Evolutionary conservation across 1,140 invertebrate genomes (phyloP).

Genomic region (Halotydeus destructor): DNA sequence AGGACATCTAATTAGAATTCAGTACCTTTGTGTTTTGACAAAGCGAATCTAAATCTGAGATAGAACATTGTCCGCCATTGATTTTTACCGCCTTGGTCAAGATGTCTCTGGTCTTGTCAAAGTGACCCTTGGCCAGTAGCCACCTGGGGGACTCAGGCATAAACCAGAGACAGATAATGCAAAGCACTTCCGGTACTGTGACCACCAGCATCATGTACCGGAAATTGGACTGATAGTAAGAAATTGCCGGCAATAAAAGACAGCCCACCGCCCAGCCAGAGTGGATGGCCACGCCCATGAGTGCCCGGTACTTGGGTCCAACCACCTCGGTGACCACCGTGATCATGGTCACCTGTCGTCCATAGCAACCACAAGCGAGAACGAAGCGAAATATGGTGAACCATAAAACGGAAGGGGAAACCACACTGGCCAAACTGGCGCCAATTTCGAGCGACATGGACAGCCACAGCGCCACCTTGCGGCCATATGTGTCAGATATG

Average conservation of each 20-base stretch:
- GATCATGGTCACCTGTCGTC: not conserved
- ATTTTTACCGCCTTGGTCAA: conserved; percentile 6
- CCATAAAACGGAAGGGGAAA: not conserved
- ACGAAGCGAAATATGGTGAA: conserved; percentile 2
- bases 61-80: conserved; percentile 3
- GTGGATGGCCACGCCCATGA: not conserved
- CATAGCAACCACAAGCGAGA: not conserved
- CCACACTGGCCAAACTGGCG: not conserved
- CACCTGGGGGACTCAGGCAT: conserved; percentile 11
- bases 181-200: not conserved
- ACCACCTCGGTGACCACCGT: not conserved
- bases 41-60: not conserved
- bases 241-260: not conserved
- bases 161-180: conserved; percentile 1
- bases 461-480: conserved; percentile 7
- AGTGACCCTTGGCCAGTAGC: conserved; percentile 6
- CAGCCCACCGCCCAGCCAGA: conserved; percentile 1
- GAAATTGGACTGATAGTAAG: not conserved
- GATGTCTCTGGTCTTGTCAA: conserved; percentile 1
- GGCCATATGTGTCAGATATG: conserved; percentile 46
- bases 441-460: conserved; percentile 2
- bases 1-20: not conserved
- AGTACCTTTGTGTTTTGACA: not conserved
- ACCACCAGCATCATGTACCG: not conserved
- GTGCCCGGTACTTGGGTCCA: not conserved